These are phyloP conservation scores for Muschampia plurimacula DNA, from an alignment of 2,888 invertebrate species.

Conservation along the genomic window DNA sequence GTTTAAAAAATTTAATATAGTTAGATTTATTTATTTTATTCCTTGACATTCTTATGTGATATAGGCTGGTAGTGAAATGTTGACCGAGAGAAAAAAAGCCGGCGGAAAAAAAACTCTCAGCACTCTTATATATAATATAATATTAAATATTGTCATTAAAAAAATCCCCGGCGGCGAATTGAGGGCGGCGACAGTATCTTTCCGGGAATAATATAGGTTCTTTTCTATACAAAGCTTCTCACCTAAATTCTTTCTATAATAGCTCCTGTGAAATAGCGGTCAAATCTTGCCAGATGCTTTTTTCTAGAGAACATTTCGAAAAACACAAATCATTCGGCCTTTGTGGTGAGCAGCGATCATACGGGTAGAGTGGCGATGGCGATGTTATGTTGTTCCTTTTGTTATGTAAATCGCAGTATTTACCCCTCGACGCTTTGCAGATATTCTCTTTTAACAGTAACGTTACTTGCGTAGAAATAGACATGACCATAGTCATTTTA, in stretches of 20 bases:
- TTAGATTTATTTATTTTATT: no score
- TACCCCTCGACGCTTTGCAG: constrained; percentile 14
- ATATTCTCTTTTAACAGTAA: constrained; percentile 12
- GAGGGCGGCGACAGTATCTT: no score
- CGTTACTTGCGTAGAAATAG: constrained; percentile 15
- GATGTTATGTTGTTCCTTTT: constrained; percentile 19
- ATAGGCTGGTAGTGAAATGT: no score
- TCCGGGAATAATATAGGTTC: no score
- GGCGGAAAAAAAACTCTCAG: no score
- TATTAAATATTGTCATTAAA: no score
- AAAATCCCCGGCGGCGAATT: not conserved
- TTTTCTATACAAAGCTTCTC: no score
- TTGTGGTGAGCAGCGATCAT: constrained; percentile 10
- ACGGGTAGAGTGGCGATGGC: constrained; percentile 1
- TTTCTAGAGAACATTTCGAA: not conserved
- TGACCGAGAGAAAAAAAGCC: no score
- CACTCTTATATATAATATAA: no score
- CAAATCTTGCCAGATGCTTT: constrained; percentile 1
- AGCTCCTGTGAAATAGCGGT: not conserved
- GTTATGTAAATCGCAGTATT: constrained; percentile 31
- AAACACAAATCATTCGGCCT: constrained; percentile 19
- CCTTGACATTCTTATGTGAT: no score
- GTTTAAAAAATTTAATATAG: no score
- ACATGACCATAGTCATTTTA: not conserved
- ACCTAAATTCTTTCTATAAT: no score